phyloP scores from a whole-genome alignment of 2,888 invertebrate genomes.

The Drosophila anomelani region DNA sequence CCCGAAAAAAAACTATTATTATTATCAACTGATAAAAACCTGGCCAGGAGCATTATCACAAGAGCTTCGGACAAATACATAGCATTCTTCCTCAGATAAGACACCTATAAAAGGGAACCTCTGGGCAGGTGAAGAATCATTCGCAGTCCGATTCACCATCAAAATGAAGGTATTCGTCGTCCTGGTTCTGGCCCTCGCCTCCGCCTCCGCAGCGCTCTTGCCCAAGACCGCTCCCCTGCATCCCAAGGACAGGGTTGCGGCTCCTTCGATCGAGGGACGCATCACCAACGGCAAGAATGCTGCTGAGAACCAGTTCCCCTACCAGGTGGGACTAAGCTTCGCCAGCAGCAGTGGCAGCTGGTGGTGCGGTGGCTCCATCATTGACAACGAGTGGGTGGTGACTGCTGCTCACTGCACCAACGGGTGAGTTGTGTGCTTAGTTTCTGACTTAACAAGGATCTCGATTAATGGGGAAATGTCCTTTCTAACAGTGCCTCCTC shows the following conservation, averaged over 20 bases:
- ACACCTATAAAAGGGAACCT: constrained; percentile 8
- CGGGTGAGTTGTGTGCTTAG: constrained; percentile 47
- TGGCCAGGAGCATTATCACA: neutral
- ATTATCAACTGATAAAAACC: neutral
- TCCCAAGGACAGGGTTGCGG: constrained; percentile 18
- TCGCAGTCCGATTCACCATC: constrained; percentile 1
- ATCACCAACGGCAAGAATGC: constrained; percentile 63
- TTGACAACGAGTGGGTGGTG: constrained; percentile 55
- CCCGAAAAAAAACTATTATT: neutral
- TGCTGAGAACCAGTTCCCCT: constrained; percentile 61
- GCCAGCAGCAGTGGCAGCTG: constrained; percentile 26
- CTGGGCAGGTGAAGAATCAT: neutral
- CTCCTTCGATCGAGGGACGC: constrained; percentile 53
- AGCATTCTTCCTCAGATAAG: neutral
- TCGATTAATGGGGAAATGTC: neutral
- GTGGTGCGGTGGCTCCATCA: constrained; percentile 75
- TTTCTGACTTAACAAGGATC: neutral
- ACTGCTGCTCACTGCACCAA: constrained; percentile 77
- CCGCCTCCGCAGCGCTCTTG: constrained; percentile 26
- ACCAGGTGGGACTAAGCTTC: constrained; percentile 69
- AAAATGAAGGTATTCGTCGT: constrained; percentile 31
- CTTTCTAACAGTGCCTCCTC: constrained; percentile 41
- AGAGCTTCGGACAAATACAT: neutral
- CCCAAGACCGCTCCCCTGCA: neutral
- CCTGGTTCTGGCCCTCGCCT: constrained; percentile 26